Percentiles rank a stretch among this genome's conserved stretches.
Evolutionary conservation across 2,888 invertebrate species (phyloP).

Genomic region (Prosopocoilus inquinatus): DNA sequence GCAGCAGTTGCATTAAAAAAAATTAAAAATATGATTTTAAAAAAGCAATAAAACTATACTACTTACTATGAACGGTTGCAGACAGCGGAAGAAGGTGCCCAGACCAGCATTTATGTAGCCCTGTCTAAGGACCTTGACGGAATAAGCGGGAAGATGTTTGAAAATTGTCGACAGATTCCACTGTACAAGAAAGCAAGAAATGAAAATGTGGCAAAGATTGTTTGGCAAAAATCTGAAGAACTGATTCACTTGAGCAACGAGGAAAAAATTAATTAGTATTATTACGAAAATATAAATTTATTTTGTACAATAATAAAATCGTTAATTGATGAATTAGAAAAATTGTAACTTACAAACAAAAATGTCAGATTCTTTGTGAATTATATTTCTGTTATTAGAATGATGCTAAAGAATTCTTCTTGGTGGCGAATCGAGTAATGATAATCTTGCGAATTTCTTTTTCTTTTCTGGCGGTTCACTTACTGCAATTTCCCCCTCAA

Average conservation of each 20-base stretch:
- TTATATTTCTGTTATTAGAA: too few species aligned
- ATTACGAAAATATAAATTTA: too few species aligned
- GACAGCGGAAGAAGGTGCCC: slow-evolving; percentile 74
- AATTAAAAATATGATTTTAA: not conserved
- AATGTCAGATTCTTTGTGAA: too few species aligned
- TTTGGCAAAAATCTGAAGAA: slow-evolving; percentile 81
- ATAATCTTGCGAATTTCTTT: not conserved
- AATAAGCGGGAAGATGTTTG: slow-evolving; percentile 74
- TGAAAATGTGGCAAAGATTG: slow-evolving; percentile 66
- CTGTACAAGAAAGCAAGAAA: slow-evolving; percentile 61
- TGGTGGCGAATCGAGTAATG: slow-evolving; percentile 12
- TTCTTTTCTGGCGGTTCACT: slow-evolving; percentile 13
- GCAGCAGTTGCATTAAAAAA: not conserved
- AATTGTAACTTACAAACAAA: too few species aligned
- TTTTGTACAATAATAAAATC: not conserved
- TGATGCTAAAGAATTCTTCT: not conserved
- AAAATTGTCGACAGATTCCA: slow-evolving; percentile 69
- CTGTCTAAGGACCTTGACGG: slow-evolving; percentile 70
- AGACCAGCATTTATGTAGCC: slow-evolving; percentile 75
- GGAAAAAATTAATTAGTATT: slow-evolving; percentile 12
- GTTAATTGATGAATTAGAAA: not conserved
- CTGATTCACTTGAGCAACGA: slow-evolving; percentile 41
- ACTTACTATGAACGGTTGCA: slow-evolving; percentile 51
- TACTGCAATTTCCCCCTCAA: too few species aligned
- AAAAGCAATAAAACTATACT: not conserved